Base-by-base conservation (phyloP, 2,113 vertebrate genomes). In the Cochlearius cochlearius region DNA sequence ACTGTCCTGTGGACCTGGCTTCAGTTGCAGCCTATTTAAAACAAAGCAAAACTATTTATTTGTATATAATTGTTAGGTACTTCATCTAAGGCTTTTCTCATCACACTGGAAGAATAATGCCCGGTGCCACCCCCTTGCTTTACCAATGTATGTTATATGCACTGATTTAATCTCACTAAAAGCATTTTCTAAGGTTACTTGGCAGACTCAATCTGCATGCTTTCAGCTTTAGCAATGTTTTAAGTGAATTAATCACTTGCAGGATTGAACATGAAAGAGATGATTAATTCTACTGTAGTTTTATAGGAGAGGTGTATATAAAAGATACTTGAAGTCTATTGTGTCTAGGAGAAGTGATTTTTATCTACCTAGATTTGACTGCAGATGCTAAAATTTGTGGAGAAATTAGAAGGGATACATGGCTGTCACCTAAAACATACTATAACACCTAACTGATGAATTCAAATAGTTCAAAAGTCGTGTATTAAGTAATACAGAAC, bases 101-200 rank as follows among this genome's bases (percentile, higher is more conserved):
- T 32, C 26, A 25, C 36, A 26, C 43, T 49, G 77, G 32, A 68
- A 78, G 64, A 73, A 74, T 23, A 4, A 32, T 53, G 36, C 41
- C 41, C 41, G 55, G 43, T 82, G 41, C 39, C 21, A 82, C 32
- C 11, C n/a, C 76, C 58, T 79, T 49, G 30, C 45, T 58, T 87
- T 76, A 72, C 59, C 13, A 43, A 5, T 55, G 41, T 64, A 58
- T 85, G 45, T 76, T 92, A 27, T 32, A 13, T 89, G 78, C 58
- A 50, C 63, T 66, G 80, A 79, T 88, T 94, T 88, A 96, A 93
- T 96, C 25, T 93, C 52, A 38, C 81, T 96, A 82, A 94, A 95
- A 94, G 69, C n/a, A 0, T 72, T 95, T 90, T 43, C 60, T 76
- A 1, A 25, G 10, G 68, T 85, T 93, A 41, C 43, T 85, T 34